Evolutionary conservation across 2,113 vertebrate genomes (phyloP), one percentile per base, ranked within the genome.

Genomic region (Todiramphus saurophagus): DNA sequence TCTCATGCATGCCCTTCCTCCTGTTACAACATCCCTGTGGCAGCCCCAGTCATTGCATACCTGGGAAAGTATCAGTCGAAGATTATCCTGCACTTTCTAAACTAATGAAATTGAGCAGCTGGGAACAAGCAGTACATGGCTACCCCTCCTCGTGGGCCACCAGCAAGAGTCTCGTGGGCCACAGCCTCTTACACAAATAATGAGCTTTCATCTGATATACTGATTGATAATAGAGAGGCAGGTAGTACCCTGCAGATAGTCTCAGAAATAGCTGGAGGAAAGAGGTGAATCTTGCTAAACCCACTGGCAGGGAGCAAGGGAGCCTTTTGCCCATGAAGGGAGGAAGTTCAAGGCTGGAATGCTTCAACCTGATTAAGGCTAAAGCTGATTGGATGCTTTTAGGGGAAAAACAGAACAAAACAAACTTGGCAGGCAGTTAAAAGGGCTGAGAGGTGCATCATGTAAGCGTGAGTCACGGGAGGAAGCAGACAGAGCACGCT

Each of bases 301-400:
- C 18, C 1, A 1, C 5, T 5, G 3, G 18, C 6, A 43, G 87
- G 35, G 24, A 91, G 44, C 3, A 0, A 84, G 33, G 17, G 43
- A 83, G 51, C 9, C 27, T 56, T 81, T 81, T 68, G 46, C 8
- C 51, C 1, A 0, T 13, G 56, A 72, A 11, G 23, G 9, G 10
- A 90, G 16, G n/a, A 90, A 37, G 21, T 43, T 92, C 43, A 37
- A 87, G 35, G 62, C 35, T 83, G 28, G 51, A 92, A 83, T 72
- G 51, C 44, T 92, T 87, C 46, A 21, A 51, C 37, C 51, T 53
- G 46, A 75, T 58, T 33, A 51, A 87, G 15, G 53, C 12, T 70
- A 56, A 90, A 83, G 83, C 9, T 21, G 33, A 67, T 53, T 0
- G 0, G 11, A 37, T 20, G n/a, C 56, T 87, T 94, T 87, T 31